phyloP scores from a whole-genome alignment of 2,113 vertebrate species.

The Zeus faber region DNA sequence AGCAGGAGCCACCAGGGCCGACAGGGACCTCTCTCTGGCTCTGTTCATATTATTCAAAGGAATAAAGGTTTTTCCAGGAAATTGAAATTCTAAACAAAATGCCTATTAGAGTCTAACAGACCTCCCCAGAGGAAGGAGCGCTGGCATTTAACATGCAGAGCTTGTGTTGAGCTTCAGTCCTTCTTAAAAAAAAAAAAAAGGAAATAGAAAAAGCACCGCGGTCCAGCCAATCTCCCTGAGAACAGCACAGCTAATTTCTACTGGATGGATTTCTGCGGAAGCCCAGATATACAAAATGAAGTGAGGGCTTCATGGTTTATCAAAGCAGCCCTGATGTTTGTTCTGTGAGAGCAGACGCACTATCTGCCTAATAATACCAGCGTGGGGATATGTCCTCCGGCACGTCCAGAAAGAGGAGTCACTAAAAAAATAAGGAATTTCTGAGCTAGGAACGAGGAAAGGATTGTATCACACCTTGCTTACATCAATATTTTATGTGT shows the following conservation, averaged over 20 bases:
- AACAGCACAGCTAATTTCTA: conserved; percentile 47
- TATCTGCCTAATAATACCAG: conserved; percentile 43
- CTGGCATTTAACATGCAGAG: conserved; percentile 61
- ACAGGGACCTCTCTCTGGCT: conserved; percentile 38
- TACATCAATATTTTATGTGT: too few relatives aligned
- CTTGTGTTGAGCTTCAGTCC: conserved; percentile 49
- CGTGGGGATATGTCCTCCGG: conserved; percentile 38
- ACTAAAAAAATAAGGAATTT: conserved; percentile 21
- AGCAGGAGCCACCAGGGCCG: conserved; percentile 10
- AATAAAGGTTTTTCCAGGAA: conserved; percentile 40
- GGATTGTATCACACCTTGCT: too few relatives aligned
- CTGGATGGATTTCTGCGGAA: conserved; percentile 44
- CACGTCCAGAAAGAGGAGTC: conserved; percentile 28
- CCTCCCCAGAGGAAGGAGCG: conserved; percentile 45
- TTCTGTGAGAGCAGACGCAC: conserved; percentile 49
- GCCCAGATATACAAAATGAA: conserved; percentile 54
- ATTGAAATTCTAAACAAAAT: conserved; percentile 71
- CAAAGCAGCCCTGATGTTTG: conserved; percentile 53
- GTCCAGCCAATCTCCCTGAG: conserved; percentile 54
- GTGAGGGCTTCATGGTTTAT: conserved; percentile 59
- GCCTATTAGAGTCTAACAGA: conserved; percentile 54
- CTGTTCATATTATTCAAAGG: conserved; percentile 52
- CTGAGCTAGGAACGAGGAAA: not conserved
- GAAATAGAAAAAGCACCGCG: conserved; percentile 30
- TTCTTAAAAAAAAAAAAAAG: conserved; percentile 15